Base-by-base conservation (phyloP, 1,140 invertebrate genomes). In the Apis mellifera region DNA sequence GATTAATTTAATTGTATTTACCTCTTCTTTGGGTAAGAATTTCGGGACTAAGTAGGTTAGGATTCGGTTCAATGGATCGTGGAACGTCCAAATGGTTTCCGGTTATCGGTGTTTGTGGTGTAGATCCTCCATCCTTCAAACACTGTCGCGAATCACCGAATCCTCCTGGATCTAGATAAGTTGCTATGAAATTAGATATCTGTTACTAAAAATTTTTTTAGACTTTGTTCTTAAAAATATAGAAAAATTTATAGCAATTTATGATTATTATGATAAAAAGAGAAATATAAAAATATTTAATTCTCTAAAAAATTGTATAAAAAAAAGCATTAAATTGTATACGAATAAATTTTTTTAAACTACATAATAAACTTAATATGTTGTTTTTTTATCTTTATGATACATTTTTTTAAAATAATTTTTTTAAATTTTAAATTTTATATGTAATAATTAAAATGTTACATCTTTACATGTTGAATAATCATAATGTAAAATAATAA, bases 41-140 rank as follows among this genome's bases (percentile, higher is more conserved):
- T 92, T 97, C 97, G 19, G 97, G 97, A 92, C 97, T 97, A 26
- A 98, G 95, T 78, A 97, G 95, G 94, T 98, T 97, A 5, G 96
- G 96, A 94, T 97, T 97, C n/a, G 96, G 95, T 75, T 95, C 95
- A 52, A 93, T 90, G 54, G 96, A 95, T 85, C 96, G 95, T 26
- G 97, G 97, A 62, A 98, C 95, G 83, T 97, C 96, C 79, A 98
- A 93, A 91, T 97, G 97, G 93, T 97, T 98, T 79, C 96, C 96
- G 2, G 96, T 96, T 52, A 95, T 95, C 82, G 96, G 95, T 7
- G 95, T 95, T 82, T 95, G 94, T 11, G 95, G 95, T 65, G 93
- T 94, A 12, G 95, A 95, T 13, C 95, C 96, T 55, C 93, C 92
- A 55, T 97, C 96, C 90, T 96, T 96, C 62, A 96, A 92, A 83